These are phyloP conservation scores for Agonopterix alstromeriana DNA, from an alignment of 2,888 invertebrate species.

Conservation along the genomic window DNA sequence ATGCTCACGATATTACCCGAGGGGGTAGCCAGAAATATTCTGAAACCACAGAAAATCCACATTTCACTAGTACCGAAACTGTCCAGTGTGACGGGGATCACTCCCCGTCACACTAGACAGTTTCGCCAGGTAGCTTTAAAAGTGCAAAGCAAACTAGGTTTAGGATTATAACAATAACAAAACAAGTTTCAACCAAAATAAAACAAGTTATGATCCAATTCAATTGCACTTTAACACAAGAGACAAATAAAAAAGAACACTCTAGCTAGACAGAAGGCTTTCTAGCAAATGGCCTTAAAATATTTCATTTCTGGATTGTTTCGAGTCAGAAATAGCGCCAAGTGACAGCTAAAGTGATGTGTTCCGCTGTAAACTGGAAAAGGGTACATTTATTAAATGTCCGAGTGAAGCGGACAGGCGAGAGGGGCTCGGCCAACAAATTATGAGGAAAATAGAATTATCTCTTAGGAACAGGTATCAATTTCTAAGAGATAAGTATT, in stretches of 20 bases:
- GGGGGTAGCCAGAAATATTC: too few species aligned
- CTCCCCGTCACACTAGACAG: too few species aligned
- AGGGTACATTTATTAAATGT: constrained; percentile 51
- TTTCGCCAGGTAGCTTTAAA: too few species aligned
- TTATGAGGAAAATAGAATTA: neutral
- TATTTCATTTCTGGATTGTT: constrained; percentile 70
- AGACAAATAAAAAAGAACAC: constrained; percentile 54
- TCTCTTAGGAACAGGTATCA: neutral
- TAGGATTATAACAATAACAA: too few species aligned
- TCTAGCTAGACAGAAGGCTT: constrained; percentile 49
- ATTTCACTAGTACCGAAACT: too few species aligned
- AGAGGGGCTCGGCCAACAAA: neutral
- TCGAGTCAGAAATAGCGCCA: constrained; percentile 60
- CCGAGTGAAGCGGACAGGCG: neutral
- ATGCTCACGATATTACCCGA: too few species aligned
- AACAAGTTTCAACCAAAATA: too few species aligned
- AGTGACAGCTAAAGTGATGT: constrained; percentile 69
- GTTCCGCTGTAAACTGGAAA: constrained; percentile 42
- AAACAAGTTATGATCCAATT: constrained; percentile 10
- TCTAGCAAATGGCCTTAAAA: constrained; percentile 68
- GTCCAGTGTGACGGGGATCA: too few species aligned
- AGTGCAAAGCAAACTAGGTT: too few species aligned
- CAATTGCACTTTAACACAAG: constrained; percentile 2
- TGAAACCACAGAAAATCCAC: too few species aligned
- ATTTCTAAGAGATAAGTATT: neutral